These are phyloP conservation scores for Bombus picipes DNA, from an alignment of 1,140 invertebrate genomes.

Conservation along the genomic window DNA sequence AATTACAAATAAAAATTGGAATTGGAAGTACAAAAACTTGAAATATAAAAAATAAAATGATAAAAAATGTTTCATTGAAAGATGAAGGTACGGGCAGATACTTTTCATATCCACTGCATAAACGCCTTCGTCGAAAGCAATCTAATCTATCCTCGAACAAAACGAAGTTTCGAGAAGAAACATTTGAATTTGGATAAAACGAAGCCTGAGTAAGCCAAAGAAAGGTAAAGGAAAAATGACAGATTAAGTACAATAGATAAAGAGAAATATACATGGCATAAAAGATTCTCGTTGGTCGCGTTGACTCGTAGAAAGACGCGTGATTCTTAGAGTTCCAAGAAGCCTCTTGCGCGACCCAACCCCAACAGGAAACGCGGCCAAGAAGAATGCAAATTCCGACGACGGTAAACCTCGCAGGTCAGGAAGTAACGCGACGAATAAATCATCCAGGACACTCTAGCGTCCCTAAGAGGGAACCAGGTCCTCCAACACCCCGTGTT, in stretches of 20 bases:
- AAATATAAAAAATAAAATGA: no score
- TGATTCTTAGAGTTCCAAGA: neutral
- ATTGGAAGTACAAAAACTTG: no score
- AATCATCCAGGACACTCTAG: conserved; percentile 60
- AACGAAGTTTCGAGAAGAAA: no score
- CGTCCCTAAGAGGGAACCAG: conserved; percentile 45
- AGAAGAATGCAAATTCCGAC: conserved; percentile 26
- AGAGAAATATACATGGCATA: neutral
- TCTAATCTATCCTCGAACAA: no score
- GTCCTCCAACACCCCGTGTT: conserved; percentile 68
- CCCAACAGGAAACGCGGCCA: neutral
- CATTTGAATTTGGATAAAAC: no score
- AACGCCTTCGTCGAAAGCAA: no score
- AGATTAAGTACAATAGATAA: neutral
- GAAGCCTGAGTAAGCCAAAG: no score
- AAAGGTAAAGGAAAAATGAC: neutral
- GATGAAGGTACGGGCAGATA: no score
- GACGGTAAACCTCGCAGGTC: conserved; percentile 64
- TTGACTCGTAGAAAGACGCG: neutral
- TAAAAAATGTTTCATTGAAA: no score
- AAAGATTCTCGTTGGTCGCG: neutral
- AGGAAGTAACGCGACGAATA: conserved; percentile 63
- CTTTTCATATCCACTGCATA: no score
- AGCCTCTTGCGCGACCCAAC: neutral
- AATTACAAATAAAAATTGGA: no score